phyloP scores from a whole-genome alignment of 2,888 invertebrate genomes.

The Mythimna pallens region DNA sequence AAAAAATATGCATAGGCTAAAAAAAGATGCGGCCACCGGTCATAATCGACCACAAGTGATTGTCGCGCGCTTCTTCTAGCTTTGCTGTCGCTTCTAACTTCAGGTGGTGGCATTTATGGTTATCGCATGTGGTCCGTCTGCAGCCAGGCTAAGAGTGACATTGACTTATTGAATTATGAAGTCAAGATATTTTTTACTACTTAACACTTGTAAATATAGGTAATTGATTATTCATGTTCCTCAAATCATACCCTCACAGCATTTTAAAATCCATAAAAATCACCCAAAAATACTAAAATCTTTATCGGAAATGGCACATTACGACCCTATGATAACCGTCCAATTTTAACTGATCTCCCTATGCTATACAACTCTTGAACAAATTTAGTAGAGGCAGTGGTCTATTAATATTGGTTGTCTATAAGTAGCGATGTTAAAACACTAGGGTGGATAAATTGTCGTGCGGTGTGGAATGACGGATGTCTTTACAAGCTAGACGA shows the following conservation, averaged over 20 bases:
- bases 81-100: too few relatives aligned
- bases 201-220: not conserved
- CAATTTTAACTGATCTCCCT: constrained; percentile 59
- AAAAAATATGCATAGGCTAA: too few relatives aligned
- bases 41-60: too few relatives aligned
- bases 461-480: constrained; percentile 86
- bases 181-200: not conserved
- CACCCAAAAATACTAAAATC: constrained; percentile 62
- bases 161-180: too few relatives aligned
- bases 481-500: constrained; percentile 87
- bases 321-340: constrained; percentile 71
- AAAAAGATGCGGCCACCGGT: too few relatives aligned
- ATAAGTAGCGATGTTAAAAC: constrained; percentile 76
- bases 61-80: too few relatives aligned
- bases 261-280: constrained; percentile 65
- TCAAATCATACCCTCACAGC: constrained; percentile 11
- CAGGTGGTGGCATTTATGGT: too few relatives aligned
- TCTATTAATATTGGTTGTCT: constrained; percentile 68
- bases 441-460: constrained; percentile 80
- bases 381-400: constrained; percentile 30
- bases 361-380: constrained; percentile 1
- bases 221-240: not conserved
- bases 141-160: too few relatives aligned
- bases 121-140: too few relatives aligned
- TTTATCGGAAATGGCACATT: constrained; percentile 87